Evolutionary conservation across 2,888 invertebrate species (phyloP).

Genomic region (Andrena fulva): DNA sequence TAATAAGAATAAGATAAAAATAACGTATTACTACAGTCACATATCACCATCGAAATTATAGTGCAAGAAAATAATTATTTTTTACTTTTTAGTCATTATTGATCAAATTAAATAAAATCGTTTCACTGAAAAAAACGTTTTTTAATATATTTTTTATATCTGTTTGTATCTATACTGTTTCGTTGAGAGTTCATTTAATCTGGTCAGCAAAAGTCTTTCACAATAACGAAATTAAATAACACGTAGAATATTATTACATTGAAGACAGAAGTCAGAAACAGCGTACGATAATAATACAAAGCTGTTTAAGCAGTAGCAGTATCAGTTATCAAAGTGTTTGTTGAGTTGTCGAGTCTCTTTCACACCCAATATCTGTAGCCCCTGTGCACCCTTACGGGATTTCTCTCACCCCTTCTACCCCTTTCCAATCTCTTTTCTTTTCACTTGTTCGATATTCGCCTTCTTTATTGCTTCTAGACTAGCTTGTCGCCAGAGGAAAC

Average conservation of each 20-base stretch:
- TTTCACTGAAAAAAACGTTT: too few relatives aligned
- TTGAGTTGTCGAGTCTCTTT: neutral
- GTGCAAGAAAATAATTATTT: too few relatives aligned
- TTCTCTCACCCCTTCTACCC: neutral
- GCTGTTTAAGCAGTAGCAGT: neutral
- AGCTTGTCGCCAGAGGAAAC: neutral
- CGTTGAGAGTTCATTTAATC: too few relatives aligned
- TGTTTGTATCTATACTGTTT: too few relatives aligned
- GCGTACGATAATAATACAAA: neutral
- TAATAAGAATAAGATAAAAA: too few relatives aligned
- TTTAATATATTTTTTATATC: too few relatives aligned
- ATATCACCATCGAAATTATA: too few relatives aligned
- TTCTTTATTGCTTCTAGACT: slow-evolving; percentile 21
- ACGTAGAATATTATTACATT: neutral
- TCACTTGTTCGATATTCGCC: slow-evolving; percentile 10
- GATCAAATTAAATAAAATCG: too few relatives aligned
- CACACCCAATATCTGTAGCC: neutral
- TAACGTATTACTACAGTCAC: too few relatives aligned
- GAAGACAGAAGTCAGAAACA: neutral
- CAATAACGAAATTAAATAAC: too few relatives aligned
- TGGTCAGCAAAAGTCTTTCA: too few relatives aligned
- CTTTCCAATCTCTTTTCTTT: slow-evolving; percentile 5
- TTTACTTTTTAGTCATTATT: too few relatives aligned
- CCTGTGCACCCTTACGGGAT: slow-evolving; percentile 1
- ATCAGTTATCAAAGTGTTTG: neutral